These are phyloP conservation scores for Chironomus striatipennis DNA, from an alignment of 1,140 invertebrate genomes.

Conservation along the genomic window DNA sequence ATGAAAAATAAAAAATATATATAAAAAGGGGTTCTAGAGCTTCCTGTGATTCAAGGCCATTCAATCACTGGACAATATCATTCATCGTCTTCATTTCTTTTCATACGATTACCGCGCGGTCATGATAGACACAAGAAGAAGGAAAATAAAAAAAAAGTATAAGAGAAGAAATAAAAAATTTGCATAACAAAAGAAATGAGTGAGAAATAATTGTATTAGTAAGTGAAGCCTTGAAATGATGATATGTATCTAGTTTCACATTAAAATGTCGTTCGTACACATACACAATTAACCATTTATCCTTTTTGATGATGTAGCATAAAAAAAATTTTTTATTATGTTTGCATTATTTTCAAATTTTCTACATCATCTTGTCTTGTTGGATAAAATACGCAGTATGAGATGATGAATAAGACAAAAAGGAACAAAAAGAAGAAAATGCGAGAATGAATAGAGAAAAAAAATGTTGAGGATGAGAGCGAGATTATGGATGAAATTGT, in stretches of 20 bases:
- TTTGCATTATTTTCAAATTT: not conserved
- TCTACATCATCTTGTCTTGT: too few species aligned
- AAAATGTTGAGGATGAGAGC: too few species aligned
- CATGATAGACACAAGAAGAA: not conserved
- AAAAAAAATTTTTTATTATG: not conserved
- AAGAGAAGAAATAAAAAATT: not conserved
- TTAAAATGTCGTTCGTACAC: not conserved
- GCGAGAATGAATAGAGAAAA: too few species aligned
- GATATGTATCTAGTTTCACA: conserved; percentile 6
- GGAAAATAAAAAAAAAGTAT: too few species aligned
- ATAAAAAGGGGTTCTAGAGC: not conserved
- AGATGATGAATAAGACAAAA: too few species aligned
- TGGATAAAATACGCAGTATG: too few species aligned
- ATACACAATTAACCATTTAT: not conserved
- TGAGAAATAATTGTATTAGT: conserved; percentile 9
- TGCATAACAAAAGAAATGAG: conserved; percentile 1
- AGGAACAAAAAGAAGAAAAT: too few species aligned
- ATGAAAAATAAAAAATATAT: too few species aligned
- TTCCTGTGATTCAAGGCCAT: not conserved
- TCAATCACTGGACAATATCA: not conserved
- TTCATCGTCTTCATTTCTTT: not conserved
- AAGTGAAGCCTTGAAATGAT: not conserved
- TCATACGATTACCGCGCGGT: too few species aligned
- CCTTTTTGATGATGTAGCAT: conserved; percentile 12
- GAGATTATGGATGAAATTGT: too few species aligned